Percentiles rank a stretch among this genome's conserved stretches.
These are phyloP conservation scores for Aphaenogaster rudis DNA, from an alignment of 1,140 invertebrate species.

Conservation along the genomic window DNA sequence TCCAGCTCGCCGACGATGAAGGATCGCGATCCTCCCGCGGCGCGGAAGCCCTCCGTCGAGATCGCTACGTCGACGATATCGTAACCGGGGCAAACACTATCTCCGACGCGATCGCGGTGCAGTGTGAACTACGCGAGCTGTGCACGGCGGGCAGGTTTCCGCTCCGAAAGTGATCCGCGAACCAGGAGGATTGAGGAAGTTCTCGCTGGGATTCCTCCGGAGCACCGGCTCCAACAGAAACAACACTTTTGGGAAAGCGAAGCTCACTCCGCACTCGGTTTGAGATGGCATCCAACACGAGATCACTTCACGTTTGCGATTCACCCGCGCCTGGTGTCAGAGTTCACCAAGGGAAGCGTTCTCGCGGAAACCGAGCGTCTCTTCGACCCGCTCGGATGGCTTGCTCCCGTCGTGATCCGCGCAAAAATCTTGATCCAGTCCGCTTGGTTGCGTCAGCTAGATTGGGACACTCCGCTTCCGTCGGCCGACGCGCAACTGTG, in stretches of 20 bases:
- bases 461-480: neutral
- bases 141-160: neutral
- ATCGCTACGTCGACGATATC: neutral
- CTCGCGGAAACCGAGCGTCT: neutral
- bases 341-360: neutral
- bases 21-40: no score
- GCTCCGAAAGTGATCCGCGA: neutral
- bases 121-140: neutral
- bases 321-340: neutral
- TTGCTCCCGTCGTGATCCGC: neutral
- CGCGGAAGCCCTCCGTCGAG: neutral
- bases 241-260: neutral
- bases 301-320: neutral
- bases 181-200: neutral
- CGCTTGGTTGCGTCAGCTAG: neutral
- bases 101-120: neutral
- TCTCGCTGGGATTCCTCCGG: neutral
- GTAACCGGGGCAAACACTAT: neutral
- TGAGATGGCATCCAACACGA: neutral
- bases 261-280: no score
- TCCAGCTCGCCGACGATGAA: no score
- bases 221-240: neutral
- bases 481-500: rapidly evolving
- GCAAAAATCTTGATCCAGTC: neutral
- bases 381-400: neutral